A percentile compares a stretch with the other conserved stretches of the same genome.
Evolutionary conservation across 92 coral and sea anemone genomes (phyloP).

Genomic region (Actinostola sp.): DNA sequence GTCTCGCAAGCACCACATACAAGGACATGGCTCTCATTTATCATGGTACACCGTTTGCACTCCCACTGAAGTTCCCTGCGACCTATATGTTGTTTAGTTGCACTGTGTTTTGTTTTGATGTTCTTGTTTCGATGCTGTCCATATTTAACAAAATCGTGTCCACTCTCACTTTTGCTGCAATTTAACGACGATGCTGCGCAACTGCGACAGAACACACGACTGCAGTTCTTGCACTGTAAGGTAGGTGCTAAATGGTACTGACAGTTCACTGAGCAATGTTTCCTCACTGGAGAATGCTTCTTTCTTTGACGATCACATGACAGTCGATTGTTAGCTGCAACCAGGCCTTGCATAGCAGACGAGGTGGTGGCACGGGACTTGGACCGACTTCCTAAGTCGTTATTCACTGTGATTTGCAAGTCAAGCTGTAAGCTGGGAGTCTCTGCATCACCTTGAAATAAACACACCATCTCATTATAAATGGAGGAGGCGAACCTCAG

Average conservation of each 20-base stretch:
- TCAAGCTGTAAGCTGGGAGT: constrained; percentile 36
- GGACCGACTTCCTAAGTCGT: constrained; percentile 36
- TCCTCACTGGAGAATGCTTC: not conserved
- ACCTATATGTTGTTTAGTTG: constrained; percentile 5
- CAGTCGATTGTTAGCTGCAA: not conserved
- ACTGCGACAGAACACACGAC: constrained; percentile 54
- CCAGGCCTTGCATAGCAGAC: constrained; percentile 12
- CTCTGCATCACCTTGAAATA: constrained; percentile 21
- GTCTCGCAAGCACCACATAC: constrained; percentile 87
- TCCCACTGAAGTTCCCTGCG: constrained; percentile 55
- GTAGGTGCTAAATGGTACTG: constrained; percentile 49
- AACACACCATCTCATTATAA: not conserved
- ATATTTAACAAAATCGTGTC: constrained; percentile 50
- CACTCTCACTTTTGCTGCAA: constrained; percentile 56
- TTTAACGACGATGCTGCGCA: constrained; percentile 51
- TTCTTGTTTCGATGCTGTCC: not conserved
- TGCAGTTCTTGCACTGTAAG: constrained; percentile 64
- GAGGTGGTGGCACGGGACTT: constrained; percentile 23
- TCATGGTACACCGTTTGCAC: constrained; percentile 82
- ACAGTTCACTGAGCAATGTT: constrained; percentile 70
- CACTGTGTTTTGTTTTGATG: not conserved
- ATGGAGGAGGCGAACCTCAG: no score
- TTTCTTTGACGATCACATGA: constrained; percentile 12
- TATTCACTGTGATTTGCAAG: constrained; percentile 60
- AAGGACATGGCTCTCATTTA: constrained; percentile 72